A percentile compares a stretch with the other conserved stretches of the same genome.
Conservation (phyloP, 2,888 invertebrate genomes). For the Cacoxenus indagator region DNA sequence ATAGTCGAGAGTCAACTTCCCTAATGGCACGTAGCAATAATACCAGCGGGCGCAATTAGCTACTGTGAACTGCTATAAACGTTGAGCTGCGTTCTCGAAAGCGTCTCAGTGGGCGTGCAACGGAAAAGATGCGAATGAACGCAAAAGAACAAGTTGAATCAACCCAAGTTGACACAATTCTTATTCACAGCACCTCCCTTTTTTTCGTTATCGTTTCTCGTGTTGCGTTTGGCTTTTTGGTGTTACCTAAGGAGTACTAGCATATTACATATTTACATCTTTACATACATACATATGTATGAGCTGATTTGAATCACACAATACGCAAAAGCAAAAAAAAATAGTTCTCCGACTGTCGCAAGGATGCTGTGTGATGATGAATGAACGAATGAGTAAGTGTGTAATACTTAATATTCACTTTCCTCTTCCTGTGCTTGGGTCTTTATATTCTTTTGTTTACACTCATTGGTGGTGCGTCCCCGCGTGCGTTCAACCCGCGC, state of each 20-base stretch:
- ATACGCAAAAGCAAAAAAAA: too few species aligned
- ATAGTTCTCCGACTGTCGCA: not conserved
- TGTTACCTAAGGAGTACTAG: not conserved
- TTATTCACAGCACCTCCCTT: constrained; percentile 25
- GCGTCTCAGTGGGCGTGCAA: too few species aligned
- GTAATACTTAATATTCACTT: constrained; percentile 41
- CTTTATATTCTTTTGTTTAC: not conserved
- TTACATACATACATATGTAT: not conserved
- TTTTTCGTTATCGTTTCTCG: not conserved
- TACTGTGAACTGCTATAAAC: not conserved
- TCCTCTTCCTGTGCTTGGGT: constrained; percentile 43
- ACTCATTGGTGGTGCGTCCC: constrained; percentile 22
- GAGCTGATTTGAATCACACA: too few species aligned
- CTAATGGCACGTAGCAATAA: not conserved
- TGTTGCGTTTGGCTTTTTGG: not conserved
- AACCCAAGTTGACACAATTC: constrained; percentile 49
- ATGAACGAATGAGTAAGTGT: constrained; percentile 7
- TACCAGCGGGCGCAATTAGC: constrained; percentile 1
- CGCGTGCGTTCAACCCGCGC: constrained; percentile 43
- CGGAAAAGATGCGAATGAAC: not conserved
- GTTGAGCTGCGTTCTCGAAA: not conserved
- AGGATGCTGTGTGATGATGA: not conserved
- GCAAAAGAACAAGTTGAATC: not conserved
- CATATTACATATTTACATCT: not conserved
- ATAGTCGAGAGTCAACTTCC: not conserved